A percentile compares a stretch with the other conserved stretches of the same genome.
Evolutionary conservation across 2,113 vertebrate genomes (phyloP).

Genomic region (Leptobrachium leishanense): DNA sequence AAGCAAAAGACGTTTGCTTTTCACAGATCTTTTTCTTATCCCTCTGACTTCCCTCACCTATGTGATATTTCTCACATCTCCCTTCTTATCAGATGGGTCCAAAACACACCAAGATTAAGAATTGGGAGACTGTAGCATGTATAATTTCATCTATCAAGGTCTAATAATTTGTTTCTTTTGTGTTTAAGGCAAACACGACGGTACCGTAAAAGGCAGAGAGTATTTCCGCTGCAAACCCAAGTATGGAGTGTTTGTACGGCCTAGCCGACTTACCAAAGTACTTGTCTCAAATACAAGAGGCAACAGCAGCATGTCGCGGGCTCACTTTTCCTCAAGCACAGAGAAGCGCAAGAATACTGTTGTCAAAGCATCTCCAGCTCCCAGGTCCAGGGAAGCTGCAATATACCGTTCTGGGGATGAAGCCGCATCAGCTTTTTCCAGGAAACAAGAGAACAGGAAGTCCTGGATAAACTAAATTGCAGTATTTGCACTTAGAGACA

Average conservation of each 20-base stretch:
- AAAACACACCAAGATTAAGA: no score
- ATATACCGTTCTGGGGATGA: constrained; percentile 59
- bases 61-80: no score
- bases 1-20: no score
- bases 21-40: no score
- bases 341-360: constrained; percentile 56
- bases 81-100: no score
- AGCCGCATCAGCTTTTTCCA: constrained; percentile 64
- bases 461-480: constrained; percentile 69
- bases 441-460: constrained; percentile 67
- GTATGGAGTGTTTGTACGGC: constrained; percentile 78
- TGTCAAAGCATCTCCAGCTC: constrained; percentile 46
- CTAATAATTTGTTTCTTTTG: constrained; percentile 46
- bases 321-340: constrained; percentile 64
- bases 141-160: no score
- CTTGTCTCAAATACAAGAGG: constrained; percentile 61
- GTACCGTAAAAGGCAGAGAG: constrained; percentile 78
- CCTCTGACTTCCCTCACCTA: no score
- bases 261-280: constrained; percentile 72
- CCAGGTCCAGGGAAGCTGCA: constrained; percentile 49
- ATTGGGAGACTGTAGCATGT: no score
- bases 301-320: constrained; percentile 56
- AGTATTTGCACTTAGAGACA: constrained; percentile 71
- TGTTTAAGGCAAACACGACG: constrained; percentile 78
- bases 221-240: constrained; percentile 78